These are phyloP conservation scores for Caradrina kadenii DNA, from an alignment of 2,888 invertebrate species.

Conservation along the genomic window DNA sequence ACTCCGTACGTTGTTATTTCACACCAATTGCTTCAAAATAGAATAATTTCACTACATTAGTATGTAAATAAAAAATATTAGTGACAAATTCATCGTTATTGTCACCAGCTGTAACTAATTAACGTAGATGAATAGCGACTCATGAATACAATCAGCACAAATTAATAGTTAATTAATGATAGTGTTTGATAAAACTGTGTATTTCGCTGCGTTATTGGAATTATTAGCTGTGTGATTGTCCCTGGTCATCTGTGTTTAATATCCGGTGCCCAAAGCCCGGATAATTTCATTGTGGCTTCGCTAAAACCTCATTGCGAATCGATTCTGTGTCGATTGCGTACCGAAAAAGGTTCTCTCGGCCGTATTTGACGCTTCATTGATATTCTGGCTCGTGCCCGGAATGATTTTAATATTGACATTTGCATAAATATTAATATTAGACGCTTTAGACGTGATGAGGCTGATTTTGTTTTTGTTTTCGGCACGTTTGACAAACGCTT, in stretches of 20 bases:
- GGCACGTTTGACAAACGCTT: slow-evolving; percentile 22
- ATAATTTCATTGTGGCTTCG: slow-evolving; percentile 71
- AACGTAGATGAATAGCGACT: slow-evolving; percentile 15
- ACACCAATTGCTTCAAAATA: neutral
- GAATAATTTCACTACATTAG: slow-evolving; percentile 8
- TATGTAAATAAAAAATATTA: neutral
- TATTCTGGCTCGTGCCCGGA: slow-evolving; percentile 65
- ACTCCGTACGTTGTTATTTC: neutral
- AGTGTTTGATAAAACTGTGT: slow-evolving; percentile 30
- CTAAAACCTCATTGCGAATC: slow-evolving; percentile 66
- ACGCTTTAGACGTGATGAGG: slow-evolving; percentile 29
- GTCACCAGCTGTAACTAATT: slow-evolving; percentile 6
- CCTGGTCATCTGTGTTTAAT: slow-evolving; percentile 69
- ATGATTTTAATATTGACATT: slow-evolving; percentile 67
- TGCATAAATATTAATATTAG: slow-evolving; percentile 64
- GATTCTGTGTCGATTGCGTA: slow-evolving; percentile 66
- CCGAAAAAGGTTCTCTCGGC: slow-evolving; percentile 60
- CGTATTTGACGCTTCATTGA: slow-evolving; percentile 69
- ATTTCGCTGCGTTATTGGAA: slow-evolving; percentile 53
- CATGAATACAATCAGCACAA: slow-evolving; percentile 22
- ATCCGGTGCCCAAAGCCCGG: slow-evolving; percentile 65
- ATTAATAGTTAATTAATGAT: slow-evolving; percentile 37
- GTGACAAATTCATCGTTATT: neutral
- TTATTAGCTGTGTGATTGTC: slow-evolving; percentile 66
- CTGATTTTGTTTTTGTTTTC: slow-evolving; percentile 40